These are phyloP conservation scores for Andrena marginata DNA, from an alignment of 2,888 invertebrate genomes.

Conservation along the genomic window DNA sequence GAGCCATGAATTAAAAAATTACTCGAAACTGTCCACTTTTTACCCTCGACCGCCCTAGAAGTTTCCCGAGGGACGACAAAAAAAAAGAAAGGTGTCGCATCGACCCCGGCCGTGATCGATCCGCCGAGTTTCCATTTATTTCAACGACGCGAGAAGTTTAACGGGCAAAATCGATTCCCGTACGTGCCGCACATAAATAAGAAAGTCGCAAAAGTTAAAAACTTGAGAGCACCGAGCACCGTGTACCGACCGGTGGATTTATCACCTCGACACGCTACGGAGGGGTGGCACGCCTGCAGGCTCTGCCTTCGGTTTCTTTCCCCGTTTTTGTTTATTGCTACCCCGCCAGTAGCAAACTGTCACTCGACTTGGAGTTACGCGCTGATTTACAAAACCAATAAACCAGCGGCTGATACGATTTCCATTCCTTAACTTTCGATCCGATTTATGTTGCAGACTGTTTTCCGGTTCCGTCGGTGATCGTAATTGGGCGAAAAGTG, in stretches of 20 bases:
- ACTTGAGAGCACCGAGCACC: conserved; percentile 71
- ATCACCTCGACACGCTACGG: conserved; percentile 63
- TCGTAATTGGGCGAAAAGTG: not conserved
- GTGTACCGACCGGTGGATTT: conserved; percentile 63
- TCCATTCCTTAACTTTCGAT: conserved; percentile 43
- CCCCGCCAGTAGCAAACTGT: conserved; percentile 35
- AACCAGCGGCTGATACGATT: conserved; percentile 55
- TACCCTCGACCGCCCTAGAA: not conserved
- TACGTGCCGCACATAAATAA: conserved; percentile 82
- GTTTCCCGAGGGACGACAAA: not conserved
- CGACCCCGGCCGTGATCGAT: conserved; percentile 48
- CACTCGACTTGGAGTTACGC: conserved; percentile 62
- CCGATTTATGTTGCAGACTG: conserved; percentile 26
- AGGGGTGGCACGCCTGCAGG: conserved; percentile 32
- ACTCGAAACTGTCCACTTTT: not conserved
- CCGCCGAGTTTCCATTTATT: conserved; percentile 63
- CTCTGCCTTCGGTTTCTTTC: conserved; percentile 28
- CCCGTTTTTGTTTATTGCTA: conserved; percentile 70
- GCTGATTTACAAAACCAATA: conserved; percentile 70
- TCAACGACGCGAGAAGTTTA: conserved; percentile 66
- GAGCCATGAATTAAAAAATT: not conserved
- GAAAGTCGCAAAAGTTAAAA: conserved; percentile 83
- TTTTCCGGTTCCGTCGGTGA: too few relatives aligned
- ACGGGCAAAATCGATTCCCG: conserved; percentile 80
- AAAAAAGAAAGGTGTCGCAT: not conserved